These are phyloP conservation scores for Baronia brevicornis DNA, from an alignment of 2,888 invertebrate species.

Conservation along the genomic window DNA sequence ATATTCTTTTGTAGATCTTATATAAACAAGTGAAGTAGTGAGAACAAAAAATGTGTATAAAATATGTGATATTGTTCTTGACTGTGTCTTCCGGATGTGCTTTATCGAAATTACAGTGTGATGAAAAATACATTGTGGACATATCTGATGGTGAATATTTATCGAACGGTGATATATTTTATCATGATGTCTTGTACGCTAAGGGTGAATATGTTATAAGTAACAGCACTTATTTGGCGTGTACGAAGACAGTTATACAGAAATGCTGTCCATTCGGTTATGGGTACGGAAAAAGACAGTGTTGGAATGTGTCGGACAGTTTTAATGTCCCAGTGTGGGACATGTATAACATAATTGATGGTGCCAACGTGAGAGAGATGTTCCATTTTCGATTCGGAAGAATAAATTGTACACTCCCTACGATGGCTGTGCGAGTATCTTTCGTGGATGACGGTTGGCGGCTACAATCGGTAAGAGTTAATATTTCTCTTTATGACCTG, in stretches of 20 bases:
- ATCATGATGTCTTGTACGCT: conserved; percentile 29
- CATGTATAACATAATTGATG: conserved; percentile 21
- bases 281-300: conserved; percentile 28
- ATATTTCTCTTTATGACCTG: too few species aligned
- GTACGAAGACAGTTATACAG: conserved; percentile 32
- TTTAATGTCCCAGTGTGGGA: conserved; percentile 43
- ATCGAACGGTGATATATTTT: conserved; percentile 27
- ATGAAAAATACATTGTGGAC: conserved; percentile 27
- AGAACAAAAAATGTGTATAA: conserved; percentile 15
- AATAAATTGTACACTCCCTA: conserved; percentile 27
- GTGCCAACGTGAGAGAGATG: conserved; percentile 25
- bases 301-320: conserved; percentile 23
- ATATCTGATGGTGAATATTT: conserved; percentile 32
- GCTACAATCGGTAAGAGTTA: conserved; percentile 40
- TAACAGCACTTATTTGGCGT: conserved; percentile 21
- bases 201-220: conserved; percentile 35
- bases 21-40: conserved; percentile 6
- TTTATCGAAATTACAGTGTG: conserved; percentile 27
- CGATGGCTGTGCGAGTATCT: conserved; percentile 25
- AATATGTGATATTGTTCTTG: conserved; percentile 19
- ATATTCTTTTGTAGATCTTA: too few species aligned
- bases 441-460: conserved; percentile 23
- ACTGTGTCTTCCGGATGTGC: conserved; percentile 20
- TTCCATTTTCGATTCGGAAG: conserved; percentile 40
- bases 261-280: conserved; percentile 49